phyloP scores from a whole-genome alignment of 2,113 vertebrate genomes.

The Holacanthus passer region DNA sequence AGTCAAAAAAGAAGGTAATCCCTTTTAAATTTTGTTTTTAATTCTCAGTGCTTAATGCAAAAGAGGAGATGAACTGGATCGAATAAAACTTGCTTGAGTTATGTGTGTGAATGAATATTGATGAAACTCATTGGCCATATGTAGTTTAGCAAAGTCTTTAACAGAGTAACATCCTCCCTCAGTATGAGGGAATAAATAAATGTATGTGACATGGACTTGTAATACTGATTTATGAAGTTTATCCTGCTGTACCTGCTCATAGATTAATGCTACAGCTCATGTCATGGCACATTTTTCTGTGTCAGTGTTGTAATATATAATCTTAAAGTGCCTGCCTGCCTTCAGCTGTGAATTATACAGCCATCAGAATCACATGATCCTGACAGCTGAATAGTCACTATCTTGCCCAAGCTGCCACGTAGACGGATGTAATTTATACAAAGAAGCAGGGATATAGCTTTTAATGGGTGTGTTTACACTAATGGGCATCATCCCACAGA shows the following conservation, averaged over 20 bases:
- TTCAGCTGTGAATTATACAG: conserved; percentile 40
- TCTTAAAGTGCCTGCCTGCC: conserved; percentile 13
- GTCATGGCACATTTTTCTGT: conserved; percentile 40
- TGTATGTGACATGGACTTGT: neutral
- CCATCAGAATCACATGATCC: conserved; percentile 38
- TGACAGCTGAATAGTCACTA: conserved; percentile 15
- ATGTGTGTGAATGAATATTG: conserved; percentile 4
- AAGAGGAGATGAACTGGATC: too few species aligned
- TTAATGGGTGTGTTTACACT: conserved; percentile 29
- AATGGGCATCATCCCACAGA: neutral
- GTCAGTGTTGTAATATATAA: conserved; percentile 34
- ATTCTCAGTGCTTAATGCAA: neutral
- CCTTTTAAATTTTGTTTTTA: neutral
- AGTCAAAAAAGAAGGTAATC: neutral
- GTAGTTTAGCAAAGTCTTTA: neutral
- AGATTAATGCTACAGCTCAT: conserved; percentile 29
- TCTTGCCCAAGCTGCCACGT: conserved; percentile 8
- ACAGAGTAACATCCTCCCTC: neutral
- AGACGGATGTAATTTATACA: conserved; percentile 20
- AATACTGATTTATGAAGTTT: conserved; percentile 41
- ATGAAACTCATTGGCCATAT: neutral
- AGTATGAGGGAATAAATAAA: conserved; percentile 2
- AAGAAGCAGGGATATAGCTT: neutral
- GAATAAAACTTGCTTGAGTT: neutral
- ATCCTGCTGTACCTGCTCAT: conserved; percentile 17